Conservation (phyloP, 2,113 vertebrate species). For the Zapornia atra region DNA sequence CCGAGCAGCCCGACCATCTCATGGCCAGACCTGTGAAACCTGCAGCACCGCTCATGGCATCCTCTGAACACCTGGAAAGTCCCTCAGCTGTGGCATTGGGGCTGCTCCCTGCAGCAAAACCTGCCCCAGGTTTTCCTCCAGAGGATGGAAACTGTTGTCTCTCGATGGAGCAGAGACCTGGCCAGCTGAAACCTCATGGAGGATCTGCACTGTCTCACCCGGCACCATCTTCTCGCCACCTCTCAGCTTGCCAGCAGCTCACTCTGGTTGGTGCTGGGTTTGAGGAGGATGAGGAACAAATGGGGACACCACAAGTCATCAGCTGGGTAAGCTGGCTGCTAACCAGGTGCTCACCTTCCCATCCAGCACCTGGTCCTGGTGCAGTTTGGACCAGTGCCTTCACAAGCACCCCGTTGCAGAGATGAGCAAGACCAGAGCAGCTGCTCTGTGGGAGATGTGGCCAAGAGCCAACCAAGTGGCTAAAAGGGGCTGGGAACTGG, state of each 20-base stretch:
- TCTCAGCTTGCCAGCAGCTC: neutral
- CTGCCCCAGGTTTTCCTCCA: neutral
- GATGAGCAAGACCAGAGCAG: neutral
- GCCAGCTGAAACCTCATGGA: neutral
- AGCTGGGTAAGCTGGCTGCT: neutral
- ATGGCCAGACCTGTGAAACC: neutral
- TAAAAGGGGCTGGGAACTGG: neutral
- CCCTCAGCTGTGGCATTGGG: rapidly evolving
- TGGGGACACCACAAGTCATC: neutral
- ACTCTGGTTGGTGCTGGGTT: neutral
- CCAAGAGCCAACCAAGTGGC: neutral
- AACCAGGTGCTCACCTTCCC: rapidly evolving
- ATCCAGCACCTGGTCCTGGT: rapidly evolving
- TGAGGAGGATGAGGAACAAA: neutral
- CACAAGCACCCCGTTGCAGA: rapidly evolving
- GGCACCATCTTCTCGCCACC: rapidly evolving
- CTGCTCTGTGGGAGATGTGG: neutral
- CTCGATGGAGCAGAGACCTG: too few species aligned
- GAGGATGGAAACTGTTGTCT: neutral
- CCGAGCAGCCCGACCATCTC: rapidly evolving
- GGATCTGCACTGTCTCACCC: neutral
- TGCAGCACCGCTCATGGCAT: neutral
- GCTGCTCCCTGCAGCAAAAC: neutral
- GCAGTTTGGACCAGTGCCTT: rapidly evolving
- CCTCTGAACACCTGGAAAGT: neutral